phyloP scores from a whole-genome alignment of 2,888 invertebrate species.

The Bellardia bayeri region DNA sequence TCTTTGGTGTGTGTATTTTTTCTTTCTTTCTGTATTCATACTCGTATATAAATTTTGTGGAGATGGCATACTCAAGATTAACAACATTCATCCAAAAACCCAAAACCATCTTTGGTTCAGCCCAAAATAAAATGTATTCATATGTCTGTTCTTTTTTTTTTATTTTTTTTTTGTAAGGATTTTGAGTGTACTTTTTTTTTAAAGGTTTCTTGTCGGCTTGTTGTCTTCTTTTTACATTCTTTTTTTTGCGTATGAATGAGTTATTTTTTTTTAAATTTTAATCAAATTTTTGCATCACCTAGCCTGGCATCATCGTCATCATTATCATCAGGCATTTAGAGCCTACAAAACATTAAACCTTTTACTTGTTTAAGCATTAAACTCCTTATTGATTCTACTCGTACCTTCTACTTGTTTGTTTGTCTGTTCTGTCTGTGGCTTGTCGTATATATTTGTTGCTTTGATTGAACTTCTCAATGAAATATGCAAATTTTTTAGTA shows the following conservation, averaged over 20 bases:
- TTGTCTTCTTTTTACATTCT: constrained; percentile 57
- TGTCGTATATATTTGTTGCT: constrained; percentile 52
- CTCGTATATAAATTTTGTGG: constrained; percentile 43
- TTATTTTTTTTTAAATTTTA: constrained; percentile 79
- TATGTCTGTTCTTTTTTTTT: constrained; percentile 37
- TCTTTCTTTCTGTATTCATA: constrained; percentile 21
- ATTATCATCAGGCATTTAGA: constrained; percentile 66
- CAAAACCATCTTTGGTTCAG: constrained; percentile 62
- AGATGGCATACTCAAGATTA: constrained; percentile 72
- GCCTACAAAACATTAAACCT: constrained; percentile 69
- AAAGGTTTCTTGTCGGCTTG: constrained; percentile 69
- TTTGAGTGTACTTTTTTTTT: constrained; percentile 9
- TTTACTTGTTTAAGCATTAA: constrained; percentile 69
- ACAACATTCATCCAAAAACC: constrained; percentile 70
- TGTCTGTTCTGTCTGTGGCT: constrained; percentile 51
- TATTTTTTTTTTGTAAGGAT: constrained; percentile 25
- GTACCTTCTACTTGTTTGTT: constrained; percentile 30
- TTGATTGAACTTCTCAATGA: constrained; percentile 83
- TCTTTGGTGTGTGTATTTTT: constrained; percentile 28
- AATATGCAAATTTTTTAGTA: constrained; percentile 81
- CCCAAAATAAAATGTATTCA: constrained; percentile 64
- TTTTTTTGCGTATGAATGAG: constrained; percentile 81
- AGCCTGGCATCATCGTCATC: constrained; percentile 53
- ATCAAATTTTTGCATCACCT: constrained; percentile 72
- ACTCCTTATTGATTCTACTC: constrained; percentile 64